Conservation (phyloP, 2,888 invertebrate genomes). For the Melanostoma mellinum region DNA sequence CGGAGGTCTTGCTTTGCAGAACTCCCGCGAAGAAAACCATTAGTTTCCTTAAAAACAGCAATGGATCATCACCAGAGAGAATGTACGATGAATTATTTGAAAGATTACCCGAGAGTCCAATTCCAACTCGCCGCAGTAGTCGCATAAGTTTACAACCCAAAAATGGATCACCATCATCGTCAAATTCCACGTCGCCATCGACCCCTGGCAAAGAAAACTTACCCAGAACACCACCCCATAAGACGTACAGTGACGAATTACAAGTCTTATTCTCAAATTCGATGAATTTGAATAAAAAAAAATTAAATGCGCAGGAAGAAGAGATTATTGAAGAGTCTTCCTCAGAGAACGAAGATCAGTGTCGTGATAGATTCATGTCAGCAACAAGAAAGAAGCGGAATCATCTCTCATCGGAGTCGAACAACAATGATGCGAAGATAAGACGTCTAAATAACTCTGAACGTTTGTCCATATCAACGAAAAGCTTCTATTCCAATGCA, state of each 20-base stretch:
- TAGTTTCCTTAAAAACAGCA: constrained; percentile 52
- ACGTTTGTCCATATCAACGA: constrained; percentile 74
- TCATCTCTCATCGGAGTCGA: constrained; percentile 13
- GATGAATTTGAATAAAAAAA: constrained; percentile 76
- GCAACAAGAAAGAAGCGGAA: constrained; percentile 62
- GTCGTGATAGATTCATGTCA: constrained; percentile 13
- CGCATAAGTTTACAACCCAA: constrained; percentile 40
- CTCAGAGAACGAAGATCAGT: constrained; percentile 48
- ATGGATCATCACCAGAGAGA: constrained; percentile 38
- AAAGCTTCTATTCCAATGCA: constrained; percentile 75
- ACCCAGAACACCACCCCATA: constrained; percentile 19
- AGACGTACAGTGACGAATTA: constrained; percentile 74
- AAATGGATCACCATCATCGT: constrained; percentile 42
- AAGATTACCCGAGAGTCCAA: constrained; percentile 58
- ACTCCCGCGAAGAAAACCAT: constrained; percentile 39
- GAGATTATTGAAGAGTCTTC: constrained; percentile 53
- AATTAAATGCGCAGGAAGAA: constrained; percentile 52
- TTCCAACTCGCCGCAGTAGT: constrained; percentile 39
- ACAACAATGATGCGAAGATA: constrained; percentile 56
- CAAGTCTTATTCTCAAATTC: constrained; percentile 78
- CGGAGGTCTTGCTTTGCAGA: not conserved
- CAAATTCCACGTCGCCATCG: constrained; percentile 68
- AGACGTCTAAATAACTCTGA: constrained; percentile 53
- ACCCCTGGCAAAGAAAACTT: constrained; percentile 18
- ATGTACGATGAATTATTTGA: constrained; percentile 67